Base-by-base conservation (phyloP, 2,888 invertebrate species). In the Himalopsyche anomala region DNA sequence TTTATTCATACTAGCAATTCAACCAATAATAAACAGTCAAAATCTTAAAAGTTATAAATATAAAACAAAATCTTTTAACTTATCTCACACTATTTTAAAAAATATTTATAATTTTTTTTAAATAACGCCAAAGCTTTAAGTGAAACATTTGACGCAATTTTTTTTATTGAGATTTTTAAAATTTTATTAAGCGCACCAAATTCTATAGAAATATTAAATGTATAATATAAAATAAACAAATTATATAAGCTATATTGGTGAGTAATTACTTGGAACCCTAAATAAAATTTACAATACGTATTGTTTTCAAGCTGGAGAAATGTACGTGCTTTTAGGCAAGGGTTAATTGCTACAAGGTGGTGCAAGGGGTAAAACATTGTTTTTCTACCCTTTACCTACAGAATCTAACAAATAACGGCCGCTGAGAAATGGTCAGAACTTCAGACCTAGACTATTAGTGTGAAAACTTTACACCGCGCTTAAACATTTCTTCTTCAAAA, bases 311-410 rank as follows among this genome's bases (percentile, higher is more conserved):
- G 74, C 74, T 74, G 1, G 74, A 74, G 74, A 74, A 74, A 74
- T 74, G 74, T 74, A 74, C 74, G 74, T 74, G 74, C 74, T 74
- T 74, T 85, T 83, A 86, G 62, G 42, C 56, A 51, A 56, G 82
- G 87, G 87, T 85, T 87, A 87, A 87, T 87, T 87, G 87, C 87
- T 56, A 74, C 51, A 0, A 42, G 84, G 62, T 28, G 82, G 82
- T 38, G 82, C 51, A 56, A 42, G 42, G 86, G 87, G 86, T 85
- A 85, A 87, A 88, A 86, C 85, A 86, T 88, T 86, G 86, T 88
- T 88, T 88, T 88, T 86, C 88, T 54, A 80, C 79, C 42, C 87
- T 54, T 69, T 38, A 40, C 83, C 69, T 80, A 81, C 80, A 69
- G 86, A 80, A 69, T 83, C 83, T 81, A 83, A 86, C 86, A 86